Percentiles rank a stretch among this genome's conserved stretches.
Evolutionary conservation across 2,888 invertebrate genomes (phyloP).

Genomic region (Anodontia alba): DNA sequence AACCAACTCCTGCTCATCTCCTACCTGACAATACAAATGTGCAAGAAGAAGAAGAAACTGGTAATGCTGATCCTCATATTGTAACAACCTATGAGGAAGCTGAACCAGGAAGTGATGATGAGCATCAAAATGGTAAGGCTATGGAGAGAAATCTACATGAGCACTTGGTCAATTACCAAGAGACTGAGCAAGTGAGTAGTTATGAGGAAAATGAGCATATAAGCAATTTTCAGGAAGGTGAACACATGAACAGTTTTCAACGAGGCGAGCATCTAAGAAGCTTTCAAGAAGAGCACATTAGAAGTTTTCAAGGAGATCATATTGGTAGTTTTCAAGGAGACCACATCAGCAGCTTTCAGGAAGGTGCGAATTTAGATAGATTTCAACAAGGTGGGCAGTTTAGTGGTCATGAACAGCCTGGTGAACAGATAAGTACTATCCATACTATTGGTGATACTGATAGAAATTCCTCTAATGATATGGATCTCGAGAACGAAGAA

Average conservation of each 20-base stretch:
- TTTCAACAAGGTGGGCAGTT: background rate
- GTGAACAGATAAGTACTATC: slow-evolving; percentile 50
- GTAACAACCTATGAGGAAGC: background rate
- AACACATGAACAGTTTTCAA: background rate
- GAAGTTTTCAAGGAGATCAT: background rate
- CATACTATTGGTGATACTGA: slow-evolving; percentile 41
- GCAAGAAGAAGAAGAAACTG: background rate
- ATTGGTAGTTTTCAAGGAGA: background rate
- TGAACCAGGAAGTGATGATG: background rate
- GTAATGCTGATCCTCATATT: no score
- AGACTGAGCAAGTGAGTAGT: background rate
- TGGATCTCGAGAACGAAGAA: slow-evolving; percentile 42
- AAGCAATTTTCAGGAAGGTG: background rate
- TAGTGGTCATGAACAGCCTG: background rate
- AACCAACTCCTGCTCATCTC: background rate
- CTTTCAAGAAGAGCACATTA: no score
- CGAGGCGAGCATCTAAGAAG: slow-evolving; percentile 6
- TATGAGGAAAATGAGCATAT: no score
- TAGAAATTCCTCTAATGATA: slow-evolving; percentile 46
- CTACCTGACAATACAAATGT: background rate
- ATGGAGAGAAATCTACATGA: background rate
- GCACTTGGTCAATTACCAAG: background rate
- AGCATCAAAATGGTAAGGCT: background rate
- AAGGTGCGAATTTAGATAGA: no score
- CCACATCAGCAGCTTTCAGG: no score